Percentiles rank a stretch among this genome's conserved stretches.
phyloP scores from a whole-genome alignment of 2,113 vertebrate species.

The Hydrolagus affinis region DNA sequence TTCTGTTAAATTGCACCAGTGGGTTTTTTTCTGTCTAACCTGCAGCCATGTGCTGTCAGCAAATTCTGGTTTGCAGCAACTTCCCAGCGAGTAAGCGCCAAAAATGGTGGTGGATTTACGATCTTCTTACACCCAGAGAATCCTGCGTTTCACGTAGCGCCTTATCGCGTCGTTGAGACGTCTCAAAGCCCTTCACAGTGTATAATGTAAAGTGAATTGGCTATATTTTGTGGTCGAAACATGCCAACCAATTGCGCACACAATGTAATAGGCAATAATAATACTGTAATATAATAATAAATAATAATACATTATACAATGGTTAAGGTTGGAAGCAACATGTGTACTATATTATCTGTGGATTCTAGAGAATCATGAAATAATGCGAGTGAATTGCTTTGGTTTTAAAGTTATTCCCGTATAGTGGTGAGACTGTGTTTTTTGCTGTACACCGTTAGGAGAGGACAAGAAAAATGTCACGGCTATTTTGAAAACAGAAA shows the following conservation, averaged over 20 bases:
- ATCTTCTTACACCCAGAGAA: not conserved
- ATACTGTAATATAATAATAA: too few relatives aligned
- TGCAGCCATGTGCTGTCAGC: not conserved
- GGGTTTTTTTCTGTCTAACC: not conserved
- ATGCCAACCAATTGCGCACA: too few relatives aligned
- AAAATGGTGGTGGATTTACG: too few relatives aligned
- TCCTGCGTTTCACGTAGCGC: too few relatives aligned
- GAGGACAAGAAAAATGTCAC: too few relatives aligned
- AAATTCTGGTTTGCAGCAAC: not conserved
- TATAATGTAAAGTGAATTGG: too few relatives aligned
- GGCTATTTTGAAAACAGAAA: too few relatives aligned
- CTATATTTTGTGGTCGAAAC: too few relatives aligned
- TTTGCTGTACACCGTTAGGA: not conserved
- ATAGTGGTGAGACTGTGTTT: not conserved
- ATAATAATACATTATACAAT: not conserved
- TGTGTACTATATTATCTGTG: not conserved
- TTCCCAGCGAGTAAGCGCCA: not conserved
- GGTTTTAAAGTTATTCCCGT: too few relatives aligned
- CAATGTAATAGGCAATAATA: too few relatives aligned
- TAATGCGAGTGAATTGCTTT: not conserved
- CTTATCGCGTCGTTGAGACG: too few relatives aligned
- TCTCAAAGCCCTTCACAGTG: too few relatives aligned
- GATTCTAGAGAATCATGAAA: not conserved
- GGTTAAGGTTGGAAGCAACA: not conserved
- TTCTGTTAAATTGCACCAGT: not conserved